phyloP scores from a whole-genome alignment of 2,888 invertebrate species.

The Ennomos fuscantarius region DNA sequence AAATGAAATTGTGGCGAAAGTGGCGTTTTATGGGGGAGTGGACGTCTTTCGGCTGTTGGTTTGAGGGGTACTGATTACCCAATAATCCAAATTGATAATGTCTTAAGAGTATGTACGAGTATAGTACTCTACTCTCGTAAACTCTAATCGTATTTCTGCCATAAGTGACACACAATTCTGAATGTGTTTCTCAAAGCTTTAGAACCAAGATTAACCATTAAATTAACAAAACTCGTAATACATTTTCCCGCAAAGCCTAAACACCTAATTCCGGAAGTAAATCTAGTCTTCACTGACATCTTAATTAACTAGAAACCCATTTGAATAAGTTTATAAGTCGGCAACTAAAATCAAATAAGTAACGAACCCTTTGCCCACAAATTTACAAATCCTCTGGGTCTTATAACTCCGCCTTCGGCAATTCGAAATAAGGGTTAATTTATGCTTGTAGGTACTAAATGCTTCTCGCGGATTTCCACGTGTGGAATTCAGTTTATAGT shows the following conservation, averaged over 20 bases:
- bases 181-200: neutral
- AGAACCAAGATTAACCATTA: constrained; percentile 9
- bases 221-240: constrained; percentile 3
- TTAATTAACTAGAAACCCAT: constrained; percentile 39
- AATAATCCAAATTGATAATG: too few relatives aligned
- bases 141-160: too few relatives aligned
- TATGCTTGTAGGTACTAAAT: neutral
- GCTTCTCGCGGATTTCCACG: neutral
- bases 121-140: too few relatives aligned
- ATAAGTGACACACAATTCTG: too few relatives aligned
- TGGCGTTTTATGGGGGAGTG: too few relatives aligned
- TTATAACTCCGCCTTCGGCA: constrained; percentile 60
- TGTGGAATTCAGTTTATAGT: too few relatives aligned
- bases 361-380: constrained; percentile 57
- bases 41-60: too few relatives aligned
- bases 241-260: constrained; percentile 7
- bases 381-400: constrained; percentile 62
- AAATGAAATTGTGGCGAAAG: too few relatives aligned
- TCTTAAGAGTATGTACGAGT: too few relatives aligned
- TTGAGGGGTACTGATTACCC: too few relatives aligned
- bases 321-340: constrained; percentile 46
- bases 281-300: constrained; percentile 17
- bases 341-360: constrained; percentile 59
- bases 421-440: constrained; percentile 49
- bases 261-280: constrained; percentile 14